Evolutionary conservation across 1,140 invertebrate species (phyloP), one percentile per base, ranked within the genome.

Genomic region (Monomorium pharaonis): DNA sequence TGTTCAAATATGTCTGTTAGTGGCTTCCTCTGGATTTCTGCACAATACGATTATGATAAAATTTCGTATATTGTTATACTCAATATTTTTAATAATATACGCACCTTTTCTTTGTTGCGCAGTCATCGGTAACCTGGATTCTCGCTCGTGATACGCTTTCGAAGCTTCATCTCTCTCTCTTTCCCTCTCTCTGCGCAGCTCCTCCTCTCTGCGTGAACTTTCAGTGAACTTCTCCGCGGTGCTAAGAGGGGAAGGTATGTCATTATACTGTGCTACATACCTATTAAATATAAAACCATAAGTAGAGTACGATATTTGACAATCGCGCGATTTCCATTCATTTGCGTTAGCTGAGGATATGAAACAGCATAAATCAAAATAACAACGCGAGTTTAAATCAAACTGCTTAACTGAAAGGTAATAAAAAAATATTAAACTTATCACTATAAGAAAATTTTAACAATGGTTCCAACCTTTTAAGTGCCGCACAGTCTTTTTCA

Each of bases 401-500:
- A 81, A 58, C 37, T 47, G 58, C 2, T 56, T 58, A 69, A 83
- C 33, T 51, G 58, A 18, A 74, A 69, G 77, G 74, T 69, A 70
- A 78, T 86, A 76, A 77, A 81, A 80, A 33, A 63, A 77, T 54
- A 84, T 62, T 65, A 21, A 77, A 85, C 44, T 47, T 21, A 42
- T 56, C n/a, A 49, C 24, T 51, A n/a, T 74, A 49, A 56, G 21
- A 56, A 62, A 76, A 56, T 89, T 56, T 54, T 37, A 62, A 83
- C 44, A 89, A 86, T 78, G 60, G 65, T 86, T 89, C 92, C 90
- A 93, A 96, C 95, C 94, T 94, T 91, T 95, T 95, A 24, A 96
- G 89, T 4, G 95, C 92, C 1, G 95, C 95, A 24, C 95, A 95
- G 91, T 97, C 97, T 94, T 97, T 97, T 89, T 97, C 97, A 81